Base-by-base conservation (phyloP, 2,797 vertebrate species). In the Pelobates cultripes region DNA sequence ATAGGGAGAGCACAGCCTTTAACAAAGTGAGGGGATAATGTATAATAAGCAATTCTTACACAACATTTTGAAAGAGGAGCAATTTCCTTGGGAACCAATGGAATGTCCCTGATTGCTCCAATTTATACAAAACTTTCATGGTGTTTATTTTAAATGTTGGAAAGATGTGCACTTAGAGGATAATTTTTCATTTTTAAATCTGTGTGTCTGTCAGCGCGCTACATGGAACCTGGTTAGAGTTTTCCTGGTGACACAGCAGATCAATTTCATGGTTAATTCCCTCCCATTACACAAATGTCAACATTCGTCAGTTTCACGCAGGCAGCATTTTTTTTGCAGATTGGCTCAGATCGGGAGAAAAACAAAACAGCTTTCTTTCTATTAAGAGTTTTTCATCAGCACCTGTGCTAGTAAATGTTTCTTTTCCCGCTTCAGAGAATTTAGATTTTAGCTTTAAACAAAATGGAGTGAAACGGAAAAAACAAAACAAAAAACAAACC, bases 191-290 rank as follows among this genome's bases (percentile, higher is more conserved):
- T 76, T 77, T 68, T 9, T 43, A 86, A 44, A 43, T 3, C 40
- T 2, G 0, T 0, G 3, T 12, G 3, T 53, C 15, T 83, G 63
- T 79, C 45, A 61, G 70, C 28, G 61, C 10, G 7, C n/a, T 64
- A 14, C 61, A 64, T 57, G 67, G 68, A 81, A 77, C 1, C 0
- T 68, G 13, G n/a, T 72, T 42, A 61, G 2, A 71, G 66, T 7
- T 53, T 81, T 70, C 15, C 87, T 51, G 68, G 42, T 75, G 76
- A 53, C 3, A 79, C 61, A 83, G 12, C 0, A 13, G 2, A 55
- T 86, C 68, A 70, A 73, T 84, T 66, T 14, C 51, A 51, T 45
- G 5, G 66, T 83, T 85, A 85, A 81, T 86, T 88, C 73, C 70
- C 77, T 44, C 71, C 80, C 43, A 17, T 84, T 75, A 84, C 63